Conservation (phyloP, 35 echinoderm and acorn worm species). For the Heliocidaris erythrogramma region DNA sequence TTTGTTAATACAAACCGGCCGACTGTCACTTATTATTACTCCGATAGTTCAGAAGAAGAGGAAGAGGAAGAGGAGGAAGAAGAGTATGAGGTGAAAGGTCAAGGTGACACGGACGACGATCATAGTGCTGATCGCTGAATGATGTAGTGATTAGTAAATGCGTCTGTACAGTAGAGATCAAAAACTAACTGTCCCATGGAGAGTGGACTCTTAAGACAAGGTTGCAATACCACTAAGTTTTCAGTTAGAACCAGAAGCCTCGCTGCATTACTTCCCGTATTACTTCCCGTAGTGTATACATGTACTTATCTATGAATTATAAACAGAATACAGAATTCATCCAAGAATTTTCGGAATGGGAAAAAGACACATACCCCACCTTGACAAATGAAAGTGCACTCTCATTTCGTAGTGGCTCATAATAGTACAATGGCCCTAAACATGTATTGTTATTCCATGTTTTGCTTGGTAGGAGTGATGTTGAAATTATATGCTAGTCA, state of each 20-base stretch:
- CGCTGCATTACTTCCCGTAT: not conserved
- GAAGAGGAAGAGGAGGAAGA: constrained; percentile 64
- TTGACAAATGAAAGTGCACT: too few species aligned
- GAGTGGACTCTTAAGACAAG: not conserved
- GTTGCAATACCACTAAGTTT: not conserved
- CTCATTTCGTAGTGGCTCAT: too few species aligned
- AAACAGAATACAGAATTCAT: not conserved
- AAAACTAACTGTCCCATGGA: not conserved
- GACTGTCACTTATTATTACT: constrained; percentile 72
- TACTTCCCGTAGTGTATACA: too few species aligned
- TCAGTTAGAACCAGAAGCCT: not conserved
- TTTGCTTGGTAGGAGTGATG: too few species aligned
- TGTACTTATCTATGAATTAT: not conserved
- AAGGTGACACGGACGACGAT: not conserved
- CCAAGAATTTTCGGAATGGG: not conserved
- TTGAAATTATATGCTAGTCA: too few species aligned
- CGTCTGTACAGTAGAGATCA: not conserved
- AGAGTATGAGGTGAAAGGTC: not conserved
- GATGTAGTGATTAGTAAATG: too few species aligned
- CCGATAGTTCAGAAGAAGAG: constrained; percentile 70
- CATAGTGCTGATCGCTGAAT: not conserved
- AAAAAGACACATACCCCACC: too few species aligned
- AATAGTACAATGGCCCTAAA: too few species aligned
- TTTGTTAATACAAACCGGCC: constrained; percentile 96
- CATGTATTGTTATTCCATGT: too few species aligned